phyloP scores from a whole-genome alignment of 2,113 vertebrate genomes.

The Leptodactylus fuscus region DNA sequence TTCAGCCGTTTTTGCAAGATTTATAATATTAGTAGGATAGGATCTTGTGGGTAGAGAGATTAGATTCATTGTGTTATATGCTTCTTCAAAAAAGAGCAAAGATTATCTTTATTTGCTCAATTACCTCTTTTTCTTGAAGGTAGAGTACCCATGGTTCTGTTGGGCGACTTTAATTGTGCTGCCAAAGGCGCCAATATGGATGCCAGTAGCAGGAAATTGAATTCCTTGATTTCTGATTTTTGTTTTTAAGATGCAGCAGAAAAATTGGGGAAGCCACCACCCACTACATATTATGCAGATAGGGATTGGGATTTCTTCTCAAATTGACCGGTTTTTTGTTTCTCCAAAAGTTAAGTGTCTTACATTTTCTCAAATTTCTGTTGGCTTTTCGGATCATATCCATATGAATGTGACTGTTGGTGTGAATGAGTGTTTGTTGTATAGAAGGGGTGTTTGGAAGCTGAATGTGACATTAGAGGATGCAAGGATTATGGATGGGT shows the following conservation, averaged over 20 bases:
- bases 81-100: too few relatives aligned
- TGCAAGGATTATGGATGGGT: neutral
- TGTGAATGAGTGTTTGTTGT: rapidly evolving
- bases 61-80: too few relatives aligned
- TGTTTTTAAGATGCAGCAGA: neutral
- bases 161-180: neutral
- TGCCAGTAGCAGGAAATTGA: neutral
- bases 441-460: neutral
- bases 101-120: too few relatives aligned
- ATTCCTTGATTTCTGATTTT: neutral
- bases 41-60: too few relatives aligned
- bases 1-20: too few relatives aligned
- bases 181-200: neutral
- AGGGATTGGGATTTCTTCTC: neutral
- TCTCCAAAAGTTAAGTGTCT: neutral
- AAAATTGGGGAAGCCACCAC: neutral
- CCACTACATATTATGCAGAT: neutral
- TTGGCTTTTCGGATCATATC: neutral
- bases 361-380: rapidly evolving
- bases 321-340: neutral
- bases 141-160: neutral
- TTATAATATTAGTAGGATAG: too few relatives aligned
- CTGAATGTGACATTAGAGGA: neutral
- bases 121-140: too few relatives aligned
- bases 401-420: neutral